Evolutionary conservation across 1,140 invertebrate species (phyloP).

Genomic region (Akabosia matsudoensis): DNA sequence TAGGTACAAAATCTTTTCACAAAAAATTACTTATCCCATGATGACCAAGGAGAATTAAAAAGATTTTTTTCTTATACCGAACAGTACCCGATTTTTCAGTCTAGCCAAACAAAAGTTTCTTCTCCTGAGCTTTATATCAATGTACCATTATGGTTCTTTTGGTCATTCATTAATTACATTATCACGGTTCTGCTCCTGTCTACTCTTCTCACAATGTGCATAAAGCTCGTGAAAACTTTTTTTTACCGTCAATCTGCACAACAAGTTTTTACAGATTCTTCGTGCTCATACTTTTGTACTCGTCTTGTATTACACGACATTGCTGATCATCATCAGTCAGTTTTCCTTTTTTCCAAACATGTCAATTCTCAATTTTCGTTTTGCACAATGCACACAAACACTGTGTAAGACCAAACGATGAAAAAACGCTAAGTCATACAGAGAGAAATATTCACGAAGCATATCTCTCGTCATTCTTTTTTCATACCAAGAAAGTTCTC

Average conservation of each 20-base stretch:
- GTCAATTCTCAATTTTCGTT: slow-evolving; percentile 17
- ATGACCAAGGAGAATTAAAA: background rate
- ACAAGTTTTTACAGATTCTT: background rate
- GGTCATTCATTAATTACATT: slow-evolving; percentile 19
- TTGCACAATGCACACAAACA: too few relatives aligned
- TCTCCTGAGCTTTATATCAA: background rate
- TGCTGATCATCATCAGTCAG: background rate
- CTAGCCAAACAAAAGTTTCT: too few relatives aligned
- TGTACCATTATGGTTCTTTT: background rate
- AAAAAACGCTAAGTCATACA: too few relatives aligned
- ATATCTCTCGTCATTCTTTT: background rate
- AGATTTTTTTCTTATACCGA: too few relatives aligned
- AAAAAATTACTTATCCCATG: background rate
- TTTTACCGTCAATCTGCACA: background rate
- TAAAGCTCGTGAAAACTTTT: background rate
- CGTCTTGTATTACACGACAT: background rate
- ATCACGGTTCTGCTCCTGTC: slow-evolving; percentile 10
- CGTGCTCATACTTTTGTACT: background rate
- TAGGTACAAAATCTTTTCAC: too few relatives aligned
- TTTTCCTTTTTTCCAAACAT: background rate
- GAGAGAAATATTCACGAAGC: background rate
- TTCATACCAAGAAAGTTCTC: background rate
- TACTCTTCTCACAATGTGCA: background rate
- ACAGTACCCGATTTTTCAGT: too few relatives aligned
- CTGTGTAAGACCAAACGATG: too few relatives aligned